phyloP scores from a whole-genome alignment of 2,888 invertebrate species.

The Tenodera sinensis region DNA sequence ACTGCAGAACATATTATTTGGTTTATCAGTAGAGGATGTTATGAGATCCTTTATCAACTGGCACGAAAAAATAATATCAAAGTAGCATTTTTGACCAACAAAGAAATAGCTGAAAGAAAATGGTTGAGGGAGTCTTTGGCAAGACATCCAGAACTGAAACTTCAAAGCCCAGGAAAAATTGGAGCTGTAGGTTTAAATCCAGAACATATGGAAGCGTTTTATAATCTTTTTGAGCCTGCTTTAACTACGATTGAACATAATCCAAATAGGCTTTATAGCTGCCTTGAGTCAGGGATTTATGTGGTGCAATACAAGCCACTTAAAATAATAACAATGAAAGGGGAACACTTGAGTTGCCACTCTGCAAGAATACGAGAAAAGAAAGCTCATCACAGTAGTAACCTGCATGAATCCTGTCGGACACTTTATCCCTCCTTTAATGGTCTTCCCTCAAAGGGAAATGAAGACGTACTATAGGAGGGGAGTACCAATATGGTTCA shows the following conservation, averaged over 20 bases:
- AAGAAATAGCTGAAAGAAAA: background rate
- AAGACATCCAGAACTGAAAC: background rate
- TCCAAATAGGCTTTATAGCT: background rate
- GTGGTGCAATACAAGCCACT: slow-evolving; percentile 33
- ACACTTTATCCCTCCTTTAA: slow-evolving; percentile 38
- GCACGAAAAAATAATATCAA: background rate
- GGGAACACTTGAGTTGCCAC: slow-evolving; percentile 39
- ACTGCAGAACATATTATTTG: background rate
- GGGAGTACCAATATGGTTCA: slow-evolving; percentile 37
- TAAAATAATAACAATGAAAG: slow-evolving; percentile 37
- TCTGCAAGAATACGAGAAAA: slow-evolving; percentile 40
- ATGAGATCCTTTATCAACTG: too few species aligned
- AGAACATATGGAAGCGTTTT: background rate
- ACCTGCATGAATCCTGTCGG: slow-evolving; percentile 39
- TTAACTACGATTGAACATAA: background rate
- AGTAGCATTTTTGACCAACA: background rate
- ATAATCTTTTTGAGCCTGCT: background rate
- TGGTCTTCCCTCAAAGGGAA: slow-evolving; percentile 40
- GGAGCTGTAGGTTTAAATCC: background rate
- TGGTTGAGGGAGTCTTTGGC: background rate
- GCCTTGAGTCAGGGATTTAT: slow-evolving; percentile 41
- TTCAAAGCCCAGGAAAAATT: background rate
- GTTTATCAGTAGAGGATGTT: background rate
- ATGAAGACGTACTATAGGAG: slow-evolving; percentile 38
- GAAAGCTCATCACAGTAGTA: slow-evolving; percentile 36